Conservation (phyloP, 2,888 invertebrate genomes). For the Torymus tubicola region DNA sequence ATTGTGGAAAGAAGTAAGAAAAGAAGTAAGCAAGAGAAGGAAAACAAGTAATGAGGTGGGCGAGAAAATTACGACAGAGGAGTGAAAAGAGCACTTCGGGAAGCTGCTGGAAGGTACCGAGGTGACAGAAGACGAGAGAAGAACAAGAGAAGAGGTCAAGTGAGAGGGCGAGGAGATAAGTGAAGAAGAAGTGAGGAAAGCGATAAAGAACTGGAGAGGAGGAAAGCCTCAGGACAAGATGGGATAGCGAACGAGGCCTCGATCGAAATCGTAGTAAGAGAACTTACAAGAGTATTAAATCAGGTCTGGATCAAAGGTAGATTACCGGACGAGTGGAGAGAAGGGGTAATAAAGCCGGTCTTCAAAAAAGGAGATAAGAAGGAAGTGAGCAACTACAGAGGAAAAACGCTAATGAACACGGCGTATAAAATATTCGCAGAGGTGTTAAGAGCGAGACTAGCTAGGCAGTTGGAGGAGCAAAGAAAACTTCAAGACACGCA, state of each 20-base stretch:
- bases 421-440: constrained; percentile 56
- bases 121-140: background rate
- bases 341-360: background rate
- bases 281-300: background rate
- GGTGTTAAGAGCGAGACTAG: background rate
- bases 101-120: background rate
- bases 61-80: background rate
- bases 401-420: background rate
- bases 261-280: background rate
- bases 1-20: background rate
- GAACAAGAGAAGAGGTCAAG: too few relatives aligned
- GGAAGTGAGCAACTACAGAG: background rate
- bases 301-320: background rate
- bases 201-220: background rate
- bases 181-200: background rate
- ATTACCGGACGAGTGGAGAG: background rate
- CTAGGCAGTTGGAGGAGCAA: constrained; percentile 31
- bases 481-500: constrained; percentile 46
- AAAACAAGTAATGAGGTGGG: background rate
- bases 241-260: background rate
- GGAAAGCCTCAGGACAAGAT: background rate
- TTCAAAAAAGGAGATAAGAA: background rate
- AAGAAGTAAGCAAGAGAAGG: background rate
- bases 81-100: background rate
- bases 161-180: constrained; percentile 71